phyloP scores from a whole-genome alignment of 2,797 vertebrate species.

The Ciconia nigra region DNA sequence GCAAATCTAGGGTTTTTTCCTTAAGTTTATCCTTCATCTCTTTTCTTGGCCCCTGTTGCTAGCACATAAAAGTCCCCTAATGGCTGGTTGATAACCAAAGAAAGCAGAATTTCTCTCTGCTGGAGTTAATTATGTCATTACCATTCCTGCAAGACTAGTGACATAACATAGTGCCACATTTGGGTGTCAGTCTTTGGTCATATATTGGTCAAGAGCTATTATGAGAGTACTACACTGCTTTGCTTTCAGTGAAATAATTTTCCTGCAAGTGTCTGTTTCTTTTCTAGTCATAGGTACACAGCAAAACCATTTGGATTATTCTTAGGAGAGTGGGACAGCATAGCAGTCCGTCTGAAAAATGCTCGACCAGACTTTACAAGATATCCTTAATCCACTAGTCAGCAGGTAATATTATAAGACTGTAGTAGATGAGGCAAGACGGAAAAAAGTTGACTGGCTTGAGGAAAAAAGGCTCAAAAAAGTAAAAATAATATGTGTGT shows the following conservation, averaged over 20 bases:
- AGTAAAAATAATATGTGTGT: too few species aligned
- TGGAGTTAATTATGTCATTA: background rate
- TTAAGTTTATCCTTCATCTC: background rate
- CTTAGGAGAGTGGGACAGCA: too few species aligned
- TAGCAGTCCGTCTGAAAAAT: background rate
- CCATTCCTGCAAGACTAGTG: background rate
- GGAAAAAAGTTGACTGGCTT: background rate
- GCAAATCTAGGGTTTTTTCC: background rate
- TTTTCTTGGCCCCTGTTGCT: background rate
- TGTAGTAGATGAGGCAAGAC: background rate
- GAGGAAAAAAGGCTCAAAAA: background rate
- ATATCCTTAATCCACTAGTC: background rate
- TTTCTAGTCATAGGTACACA: background rate
- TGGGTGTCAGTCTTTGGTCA: background rate
- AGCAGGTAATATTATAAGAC: background rate
- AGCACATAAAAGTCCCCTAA: background rate
- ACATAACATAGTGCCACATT: background rate
- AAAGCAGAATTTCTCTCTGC: background rate
- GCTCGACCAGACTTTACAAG: background rate
- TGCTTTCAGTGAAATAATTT: background rate
- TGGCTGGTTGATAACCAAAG: background rate
- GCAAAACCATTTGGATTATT: background rate
- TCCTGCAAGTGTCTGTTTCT: background rate
- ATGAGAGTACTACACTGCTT: background rate
- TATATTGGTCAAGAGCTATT: background rate